Base-by-base conservation (phyloP, 2,797 vertebrate genomes). In the Notolepis coatsorum region DNA sequence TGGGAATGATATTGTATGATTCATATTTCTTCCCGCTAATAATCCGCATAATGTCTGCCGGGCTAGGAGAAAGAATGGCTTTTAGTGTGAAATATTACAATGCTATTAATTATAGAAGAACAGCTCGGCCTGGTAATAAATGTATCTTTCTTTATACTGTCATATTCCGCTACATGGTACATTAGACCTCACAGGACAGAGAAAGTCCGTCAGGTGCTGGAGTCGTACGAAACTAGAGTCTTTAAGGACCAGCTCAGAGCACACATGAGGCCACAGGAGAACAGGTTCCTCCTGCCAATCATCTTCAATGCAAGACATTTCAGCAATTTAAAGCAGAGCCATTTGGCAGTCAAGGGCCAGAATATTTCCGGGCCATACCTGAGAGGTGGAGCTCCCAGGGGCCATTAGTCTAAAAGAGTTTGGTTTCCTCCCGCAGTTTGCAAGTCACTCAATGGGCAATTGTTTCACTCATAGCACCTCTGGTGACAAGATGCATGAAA, bases 291-390 rank as follows among this genome's bases (percentile, higher is more conserved):
- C 58, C 70, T 75, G 75, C 59, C 75, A 85, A 71, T 85, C 65
- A 76, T 46, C 49, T 56, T 59, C 43, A 74, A 75, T 70, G 55
- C 33, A 61, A 68, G 41, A 61, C 60, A 58, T 75, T 65, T 75
- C 68, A 68, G 68, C 42, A 70, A 66, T 80, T 71, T 80, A 55
- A 83, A 82, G 72, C 60, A 79, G 35, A 68, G 65, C 43, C 65
- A 69, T 62, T 73, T 67, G 64, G 60, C 45, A 69, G 51, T 73
- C 35, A 17, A 12, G 38, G 17, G 53, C 35, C 49, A 5, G 62
- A 63, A 52, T 52, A 65, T 64, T 80, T 77, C 68, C 71, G 71
- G 27, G 20, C 38, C 62, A 39, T 42, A 68, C 54, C 55, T 54
- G 55, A 64, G 64, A 58, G 54, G 47, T 15, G 27, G 41, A 49